Evolutionary conservation across 2,113 vertebrate genomes (phyloP), one percentile per base, ranked within the genome.

Genomic region (Apaloderma vittatum): DNA sequence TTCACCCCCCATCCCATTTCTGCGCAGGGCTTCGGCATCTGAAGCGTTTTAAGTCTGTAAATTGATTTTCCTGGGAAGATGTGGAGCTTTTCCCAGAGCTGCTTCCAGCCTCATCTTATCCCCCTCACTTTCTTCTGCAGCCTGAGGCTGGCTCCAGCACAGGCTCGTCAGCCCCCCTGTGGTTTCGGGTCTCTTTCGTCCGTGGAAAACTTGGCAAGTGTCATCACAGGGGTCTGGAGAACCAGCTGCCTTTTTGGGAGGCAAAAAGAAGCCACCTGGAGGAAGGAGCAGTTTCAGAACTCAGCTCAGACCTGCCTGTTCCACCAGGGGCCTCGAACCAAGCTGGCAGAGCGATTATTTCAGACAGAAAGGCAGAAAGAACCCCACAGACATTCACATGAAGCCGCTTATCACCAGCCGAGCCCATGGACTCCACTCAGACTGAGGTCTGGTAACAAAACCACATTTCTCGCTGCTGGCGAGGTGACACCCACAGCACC

Each of bases 401-500:
- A 68, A 71, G 37, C 40, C 18, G 4, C n/a, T 78, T 24, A 16
- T 32, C 15, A 62, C 46, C 83, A 61, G 58, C 58, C 26, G 3
- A 65, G 52, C 66, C 34, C 43, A 9, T 26, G 67, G 32, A 13
- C 6, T 49, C 83, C 7, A 37, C 8, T 8, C 14, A 45, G 20
- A 3, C 19, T 7, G 4, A 34, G 4, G 1, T 36, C 17, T 26
- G 63, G 37, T 6, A 68, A 23, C 30, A 49, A 49, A 74, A 23
- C 21, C 51, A 7, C 19, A 3, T 8, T 22, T 48, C 45, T 32
- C 40, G 12, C 10, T 0, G 0, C 59, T 10, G 1, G 1, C 15
- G 10, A n/a, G 8, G 13, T 0, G 2, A 46, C 12, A 12, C 6
- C 21, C 32, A 45, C 8, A 2, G 29, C 29, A 43, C 65, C 45